Base-by-base conservation (phyloP, 2,797 vertebrate genomes). In the Muscicapa comitata region DNA sequence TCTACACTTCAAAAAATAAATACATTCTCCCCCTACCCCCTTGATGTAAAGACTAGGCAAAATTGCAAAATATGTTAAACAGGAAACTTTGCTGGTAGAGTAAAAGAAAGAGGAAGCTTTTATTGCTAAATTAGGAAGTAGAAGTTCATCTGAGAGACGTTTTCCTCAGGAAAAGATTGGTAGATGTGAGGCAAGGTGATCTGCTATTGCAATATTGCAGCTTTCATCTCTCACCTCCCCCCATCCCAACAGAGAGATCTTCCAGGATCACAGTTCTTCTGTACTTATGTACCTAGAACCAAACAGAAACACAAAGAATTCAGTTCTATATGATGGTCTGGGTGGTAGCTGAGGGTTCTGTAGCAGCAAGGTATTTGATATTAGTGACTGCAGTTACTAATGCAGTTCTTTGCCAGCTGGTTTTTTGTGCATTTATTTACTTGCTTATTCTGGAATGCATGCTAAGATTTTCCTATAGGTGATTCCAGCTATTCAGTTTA, bases 111-210 rank as follows among this genome's bases (percentile, higher is more conserved):
- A 82, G 91, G 95, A 97, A 95, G 90, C 25, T 55, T 93, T 89
- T 95, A 48, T 94, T 96, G 91, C 95, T 79, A 88, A 94, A 96
- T 82, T 95, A 92, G 86, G 95, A 96, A 95, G 83, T 93, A 35
- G 77, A 91, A 90, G 63, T 90, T 94, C 24, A 24, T 89, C 33
- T 74, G 88, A 93, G 95, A 93, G 87, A 90, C 0, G 1, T 93
- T 94, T 97, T 94, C 90, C 91, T 93, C 45, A 94, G 86, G 91
- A 96, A 92, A 82, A 90, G 67, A 2, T 57, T 51, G 86, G 83
- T 74, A 62, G 58, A 66, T 79, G 68, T 95, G 87, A 91, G 67
- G 95, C 87, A 93, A 95, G 85, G 94, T 88, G 83, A 84, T 58
- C 31, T 81, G 38, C 57, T 91, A 2, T 55, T 95, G 90, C 91